Base-by-base conservation (phyloP, 2,113 vertebrate genomes). In the Aleadryas rufinucha region DNA sequence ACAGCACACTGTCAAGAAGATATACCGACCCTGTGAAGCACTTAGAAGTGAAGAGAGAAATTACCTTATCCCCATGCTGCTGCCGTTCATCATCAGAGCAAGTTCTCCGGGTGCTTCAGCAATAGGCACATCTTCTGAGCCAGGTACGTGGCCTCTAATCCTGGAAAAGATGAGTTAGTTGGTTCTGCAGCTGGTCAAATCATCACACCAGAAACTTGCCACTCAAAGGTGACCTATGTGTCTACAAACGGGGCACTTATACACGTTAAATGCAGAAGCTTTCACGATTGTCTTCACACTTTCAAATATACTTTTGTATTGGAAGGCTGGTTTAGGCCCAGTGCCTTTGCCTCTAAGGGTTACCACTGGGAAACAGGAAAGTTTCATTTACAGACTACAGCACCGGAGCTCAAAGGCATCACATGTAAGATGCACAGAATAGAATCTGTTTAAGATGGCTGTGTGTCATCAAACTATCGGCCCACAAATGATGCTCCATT, bases 61-160 rank as follows among this genome's bases (percentile, higher is more conserved):
- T 97, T 98, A 98, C 98, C 97, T 97, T 61, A 94, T 90, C 84
- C 94, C 78, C 91, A 72, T 84, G 80, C 87, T 90, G 95, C 79
- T 97, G 77, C 93, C 52, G 3, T 97, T 98, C 93, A 95, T 61
- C 85, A 95, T 85, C 68, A 95, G 72, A 87, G 59, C 66, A 54
- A 81, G 80, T 45, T 95, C 94, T 83, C 96, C n/a, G 35, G 64
- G 60, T 50, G 87, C 70, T 93, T 97, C 97, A 70, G 92, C 95
- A 93, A 82, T 19, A 57, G 80, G n/a, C 70, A 77, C 45, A 56
- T 95, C 94, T 84, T 91, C 95, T 15, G 94, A 90, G 44, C 87
- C 76, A 91, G 77, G 88, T 84, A 94, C 6, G 0, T 68, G 84
- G 91, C 93, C 96, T 95, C 83, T 98, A 93, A 97, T 97, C 93